Conservation (phyloP, 1,140 invertebrate species). For the Epicauta chinensis region DNA sequence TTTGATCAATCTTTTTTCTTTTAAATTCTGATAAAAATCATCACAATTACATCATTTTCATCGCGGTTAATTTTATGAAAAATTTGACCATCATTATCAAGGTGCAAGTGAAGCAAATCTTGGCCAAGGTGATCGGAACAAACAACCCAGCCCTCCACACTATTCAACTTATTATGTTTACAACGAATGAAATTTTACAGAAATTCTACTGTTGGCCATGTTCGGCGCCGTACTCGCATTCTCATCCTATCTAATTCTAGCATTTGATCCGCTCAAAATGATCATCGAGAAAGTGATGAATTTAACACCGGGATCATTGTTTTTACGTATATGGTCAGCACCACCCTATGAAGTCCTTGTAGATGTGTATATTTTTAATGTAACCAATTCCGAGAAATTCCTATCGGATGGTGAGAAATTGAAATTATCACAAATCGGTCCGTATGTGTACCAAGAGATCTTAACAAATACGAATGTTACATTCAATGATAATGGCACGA, state of each 20-base stretch:
- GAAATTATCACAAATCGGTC: constrained; percentile 69
- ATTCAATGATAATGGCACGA: constrained; percentile 67
- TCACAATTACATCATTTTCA: neutral
- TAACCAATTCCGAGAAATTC: constrained; percentile 73
- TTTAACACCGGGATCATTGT: constrained; percentile 47
- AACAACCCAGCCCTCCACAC: constrained; percentile 1
- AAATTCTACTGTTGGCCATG: constrained; percentile 27
- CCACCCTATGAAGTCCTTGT: constrained; percentile 65
- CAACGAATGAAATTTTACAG: too few relatives aligned
- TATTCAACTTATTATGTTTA: neutral
- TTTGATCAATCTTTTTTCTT: too few relatives aligned
- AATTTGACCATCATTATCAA: constrained; percentile 14
- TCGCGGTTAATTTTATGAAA: neutral
- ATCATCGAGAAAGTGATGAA: constrained; percentile 48
- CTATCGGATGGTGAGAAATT: constrained; percentile 61
- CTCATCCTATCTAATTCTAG: constrained; percentile 44
- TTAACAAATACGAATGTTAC: constrained; percentile 60
- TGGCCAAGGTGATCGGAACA: constrained; percentile 5
- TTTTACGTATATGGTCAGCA: constrained; percentile 60
- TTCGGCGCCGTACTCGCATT: constrained; percentile 40
- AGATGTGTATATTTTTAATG: constrained; percentile 76
- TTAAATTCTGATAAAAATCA: too few relatives aligned
- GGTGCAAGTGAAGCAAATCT: constrained; percentile 2
- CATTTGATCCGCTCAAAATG: constrained; percentile 47
- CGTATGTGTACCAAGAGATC: constrained; percentile 76